A percentile compares a stretch with the other conserved stretches of the same genome.
phyloP scores from a whole-genome alignment of 2,888 invertebrate species.

The Ceraclea dissimilis region DNA sequence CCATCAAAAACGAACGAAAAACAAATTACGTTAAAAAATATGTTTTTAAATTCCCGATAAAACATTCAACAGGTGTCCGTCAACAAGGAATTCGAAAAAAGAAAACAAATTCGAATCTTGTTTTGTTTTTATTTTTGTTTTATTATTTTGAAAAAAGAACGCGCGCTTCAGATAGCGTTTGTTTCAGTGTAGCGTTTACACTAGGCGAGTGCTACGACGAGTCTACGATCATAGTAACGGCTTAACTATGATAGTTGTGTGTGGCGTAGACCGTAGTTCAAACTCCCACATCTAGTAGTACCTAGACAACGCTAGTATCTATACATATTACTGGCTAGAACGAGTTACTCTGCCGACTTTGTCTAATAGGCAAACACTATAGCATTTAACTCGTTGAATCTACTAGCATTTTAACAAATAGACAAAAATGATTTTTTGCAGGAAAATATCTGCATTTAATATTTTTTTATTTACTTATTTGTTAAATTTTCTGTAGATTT shows the following conservation, averaged over 20 bases:
- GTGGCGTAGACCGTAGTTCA: background rate
- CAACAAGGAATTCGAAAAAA: background rate
- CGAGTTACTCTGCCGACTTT: background rate
- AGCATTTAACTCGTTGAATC: background rate
- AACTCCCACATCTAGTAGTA: background rate
- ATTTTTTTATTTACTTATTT: too few relatives aligned
- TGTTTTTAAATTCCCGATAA: background rate
- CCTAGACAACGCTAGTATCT: background rate
- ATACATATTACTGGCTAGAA: background rate
- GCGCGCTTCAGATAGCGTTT: background rate
- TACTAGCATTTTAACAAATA: too few relatives aligned
- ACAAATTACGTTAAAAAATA: too few relatives aligned
- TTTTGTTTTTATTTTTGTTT: background rate
- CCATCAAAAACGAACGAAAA: background rate
- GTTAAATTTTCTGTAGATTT: too few relatives aligned
- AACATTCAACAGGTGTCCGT: background rate
- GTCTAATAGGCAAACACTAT: background rate
- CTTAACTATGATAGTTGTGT: background rate
- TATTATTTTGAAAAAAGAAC: background rate
- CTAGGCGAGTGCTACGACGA: background rate
- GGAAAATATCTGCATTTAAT: too few relatives aligned
- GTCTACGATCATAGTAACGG: too few relatives aligned
- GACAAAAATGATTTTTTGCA: too few relatives aligned
- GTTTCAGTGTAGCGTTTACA: background rate
- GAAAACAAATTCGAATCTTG: background rate